A percentile compares a stretch with the other conserved stretches of the same genome.
Conservation (phyloP, 2,113 vertebrate genomes). For the Protobothrops mucrosquamatus region DNA sequence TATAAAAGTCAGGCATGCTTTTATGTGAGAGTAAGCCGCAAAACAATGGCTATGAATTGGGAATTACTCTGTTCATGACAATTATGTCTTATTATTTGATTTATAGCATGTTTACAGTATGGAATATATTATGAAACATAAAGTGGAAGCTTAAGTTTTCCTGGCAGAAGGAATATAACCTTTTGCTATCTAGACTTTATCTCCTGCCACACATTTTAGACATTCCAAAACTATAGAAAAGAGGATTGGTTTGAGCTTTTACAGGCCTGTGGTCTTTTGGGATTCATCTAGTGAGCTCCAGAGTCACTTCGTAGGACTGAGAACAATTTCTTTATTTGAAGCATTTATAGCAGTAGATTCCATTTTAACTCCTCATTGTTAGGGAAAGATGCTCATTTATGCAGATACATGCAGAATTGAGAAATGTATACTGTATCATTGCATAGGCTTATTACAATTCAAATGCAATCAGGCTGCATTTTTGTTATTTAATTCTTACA, state of each 20-base stretch:
- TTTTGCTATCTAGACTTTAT: neutral
- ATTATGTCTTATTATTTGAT: neutral
- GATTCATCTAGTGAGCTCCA: neutral
- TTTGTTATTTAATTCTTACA: constrained; percentile 12
- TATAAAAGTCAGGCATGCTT: neutral
- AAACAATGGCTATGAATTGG: neutral
- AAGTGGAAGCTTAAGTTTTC: neutral
- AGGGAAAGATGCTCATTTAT: neutral
- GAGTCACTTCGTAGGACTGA: neutral
- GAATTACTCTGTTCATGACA: neutral
- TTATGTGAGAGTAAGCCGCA: neutral
- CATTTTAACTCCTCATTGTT: neutral
- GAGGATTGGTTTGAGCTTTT: neutral
- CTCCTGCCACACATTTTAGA: neutral
- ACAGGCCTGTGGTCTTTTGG: neutral
- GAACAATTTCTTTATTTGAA: neutral
- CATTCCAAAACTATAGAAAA: neutral
- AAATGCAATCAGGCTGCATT: neutral
- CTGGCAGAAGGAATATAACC: neutral
- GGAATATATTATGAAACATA: neutral
- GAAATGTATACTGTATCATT: neutral
- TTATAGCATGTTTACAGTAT: neutral
- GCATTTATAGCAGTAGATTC: neutral
- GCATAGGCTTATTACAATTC: neutral
- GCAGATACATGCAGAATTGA: neutral